Evolutionary conservation across 2,888 invertebrate genomes (phyloP).

Genomic region (Lacanobia oleracea): DNA sequence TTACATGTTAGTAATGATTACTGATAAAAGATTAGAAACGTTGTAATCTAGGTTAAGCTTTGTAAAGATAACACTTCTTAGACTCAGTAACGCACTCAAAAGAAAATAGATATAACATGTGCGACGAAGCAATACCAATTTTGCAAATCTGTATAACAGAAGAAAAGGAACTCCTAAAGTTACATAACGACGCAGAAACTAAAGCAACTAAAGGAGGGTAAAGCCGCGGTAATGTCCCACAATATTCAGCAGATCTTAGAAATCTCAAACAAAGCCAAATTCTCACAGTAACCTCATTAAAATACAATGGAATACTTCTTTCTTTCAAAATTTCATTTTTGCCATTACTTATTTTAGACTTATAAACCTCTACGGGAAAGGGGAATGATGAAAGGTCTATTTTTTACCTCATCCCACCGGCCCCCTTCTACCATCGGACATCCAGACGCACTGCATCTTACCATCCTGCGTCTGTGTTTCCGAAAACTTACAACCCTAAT

Average conservation of each 20-base stretch:
- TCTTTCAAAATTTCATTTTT: not conserved
- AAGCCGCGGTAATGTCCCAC: slow-evolving; percentile 1
- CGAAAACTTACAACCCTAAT: too few relatives aligned
- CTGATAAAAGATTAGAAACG: too few relatives aligned
- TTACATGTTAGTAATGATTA: too few relatives aligned
- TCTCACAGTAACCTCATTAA: not conserved
- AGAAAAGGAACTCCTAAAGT: slow-evolving; percentile 5
- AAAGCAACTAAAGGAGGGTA: too few relatives aligned
- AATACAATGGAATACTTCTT: slow-evolving; percentile 6
- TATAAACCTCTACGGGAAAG: not conserved
- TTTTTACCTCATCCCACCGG: too few relatives aligned
- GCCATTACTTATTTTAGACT: not conserved
- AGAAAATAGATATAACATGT: not conserved
- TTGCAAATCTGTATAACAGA: slow-evolving; percentile 4
- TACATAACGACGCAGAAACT: slow-evolving; percentile 8
- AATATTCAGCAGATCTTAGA: slow-evolving; percentile 1
- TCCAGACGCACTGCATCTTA: too few relatives aligned
- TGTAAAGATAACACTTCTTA: not conserved
- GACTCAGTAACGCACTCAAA: not conserved
- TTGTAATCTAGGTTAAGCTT: not conserved
- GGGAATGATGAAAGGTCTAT: not conserved
- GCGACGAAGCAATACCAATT: not conserved
- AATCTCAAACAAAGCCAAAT: slow-evolving; percentile 1
- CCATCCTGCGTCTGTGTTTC: too few relatives aligned
- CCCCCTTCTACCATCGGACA: too few relatives aligned